Percentiles rank a stretch among this genome's conserved stretches.
phyloP scores from a whole-genome alignment of 2,113 vertebrate species.

The Desmodus rotundus region DNA sequence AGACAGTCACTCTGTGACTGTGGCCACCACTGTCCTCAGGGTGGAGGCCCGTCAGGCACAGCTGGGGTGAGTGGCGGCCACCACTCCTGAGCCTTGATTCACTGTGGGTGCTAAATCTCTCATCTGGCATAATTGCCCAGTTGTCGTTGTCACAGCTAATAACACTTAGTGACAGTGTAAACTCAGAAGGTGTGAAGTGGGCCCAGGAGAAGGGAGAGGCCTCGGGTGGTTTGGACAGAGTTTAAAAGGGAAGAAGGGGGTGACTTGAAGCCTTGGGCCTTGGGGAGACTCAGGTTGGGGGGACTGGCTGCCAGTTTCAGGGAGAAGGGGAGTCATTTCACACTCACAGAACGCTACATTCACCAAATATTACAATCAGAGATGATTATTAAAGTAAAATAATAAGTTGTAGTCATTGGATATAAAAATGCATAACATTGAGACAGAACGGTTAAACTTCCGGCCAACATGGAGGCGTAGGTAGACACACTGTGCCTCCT shows the following conservation, averaged over 20 bases:
- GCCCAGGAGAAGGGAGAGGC: background rate
- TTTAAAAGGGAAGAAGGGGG: background rate
- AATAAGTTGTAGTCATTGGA: background rate
- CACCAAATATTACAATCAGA: background rate
- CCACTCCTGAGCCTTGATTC: background rate
- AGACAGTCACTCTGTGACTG: background rate
- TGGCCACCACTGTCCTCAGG: background rate
- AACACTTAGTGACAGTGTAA: background rate
- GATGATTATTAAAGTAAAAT: background rate
- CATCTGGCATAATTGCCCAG: fast-evolving
- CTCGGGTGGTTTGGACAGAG: background rate
- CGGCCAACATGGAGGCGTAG: too few relatives aligned
- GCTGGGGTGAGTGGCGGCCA: background rate
- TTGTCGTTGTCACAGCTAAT: background rate
- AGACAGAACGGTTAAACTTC: background rate
- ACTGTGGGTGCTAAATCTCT: fast-evolving
- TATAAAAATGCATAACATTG: background rate
- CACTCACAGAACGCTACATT: background rate
- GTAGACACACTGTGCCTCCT: too few relatives aligned
- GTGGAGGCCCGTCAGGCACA: background rate
- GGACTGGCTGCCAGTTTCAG: background rate
- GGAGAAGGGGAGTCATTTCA: too few relatives aligned
- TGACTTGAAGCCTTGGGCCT: background rate
- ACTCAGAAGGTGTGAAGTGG: background rate
- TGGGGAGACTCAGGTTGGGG: background rate